Evolutionary conservation across 1,140 invertebrate genomes (phyloP), one percentile per base, ranked within the genome.

Genomic region (Polypedilum pembai): DNA sequence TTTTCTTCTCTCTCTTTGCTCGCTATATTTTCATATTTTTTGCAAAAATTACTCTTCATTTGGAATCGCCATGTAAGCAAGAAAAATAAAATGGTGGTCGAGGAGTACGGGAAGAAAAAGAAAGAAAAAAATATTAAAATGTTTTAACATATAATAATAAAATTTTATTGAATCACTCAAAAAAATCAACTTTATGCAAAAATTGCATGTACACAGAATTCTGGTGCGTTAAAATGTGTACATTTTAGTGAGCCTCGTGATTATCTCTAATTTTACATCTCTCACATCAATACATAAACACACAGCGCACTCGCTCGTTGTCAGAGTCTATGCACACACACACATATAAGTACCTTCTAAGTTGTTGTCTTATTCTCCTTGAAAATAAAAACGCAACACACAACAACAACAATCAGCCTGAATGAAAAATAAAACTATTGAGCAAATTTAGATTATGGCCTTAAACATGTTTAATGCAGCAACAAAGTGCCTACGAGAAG

Each of bases 1-100:
- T 33, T 33, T 33, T 33, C 24, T 33, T 33, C 5, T 33, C 24
- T 33, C 24, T 33, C 24, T 33, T 33, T 33, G 5, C 24, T 33
- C 24, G 5, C 1, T 33, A 33, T 33, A 33, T n/a, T 12, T 56
- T 56, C 45, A 56, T 56, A 56, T n/a, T 33, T 33, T 33, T 33
- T 33, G 24, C 45, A 56, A 56, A 56, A 15, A n/a, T 12, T 56
- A 15, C 12, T 56, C 45, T 56, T 56, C 45, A 15, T 56, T n/a
- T 56, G 45, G 45, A 56, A 56, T 56, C 45, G 45, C 45, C 45
- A 56, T 56, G 45, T 56, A 56, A 56, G 45, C 45, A 56, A 33
- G 45, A 56, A 56, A 56, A 56, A 56, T 56, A 56, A 56, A 56
- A 56, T 56, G 45, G 45, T 56, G 45, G 45, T 12, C 45, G 45